These are phyloP conservation scores for Listronotus oregonensis DNA, from an alignment of 1,140 invertebrate genomes.

Conservation along the genomic window DNA sequence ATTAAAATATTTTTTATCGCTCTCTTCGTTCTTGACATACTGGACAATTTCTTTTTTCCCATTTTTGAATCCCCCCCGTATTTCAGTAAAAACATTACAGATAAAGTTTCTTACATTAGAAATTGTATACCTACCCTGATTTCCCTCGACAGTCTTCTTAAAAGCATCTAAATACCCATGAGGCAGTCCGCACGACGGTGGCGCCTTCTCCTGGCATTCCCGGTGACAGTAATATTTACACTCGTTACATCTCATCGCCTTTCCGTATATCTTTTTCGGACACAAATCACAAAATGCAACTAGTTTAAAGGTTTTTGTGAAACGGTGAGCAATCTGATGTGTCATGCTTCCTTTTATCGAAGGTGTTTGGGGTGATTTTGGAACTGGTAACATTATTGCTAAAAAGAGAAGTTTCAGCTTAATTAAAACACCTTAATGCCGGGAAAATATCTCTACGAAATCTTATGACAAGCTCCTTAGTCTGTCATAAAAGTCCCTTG, in stretches of 20 bases:
- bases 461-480: too few relatives aligned
- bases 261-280: slow-evolving; percentile 87
- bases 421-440: too few relatives aligned
- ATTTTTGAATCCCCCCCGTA: too few relatives aligned
- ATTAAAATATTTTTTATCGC: too few relatives aligned
- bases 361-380: slow-evolving; percentile 68
- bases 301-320: slow-evolving; percentile 86
- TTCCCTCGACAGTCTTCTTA: slow-evolving; percentile 60
- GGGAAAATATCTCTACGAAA: too few relatives aligned
- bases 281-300: slow-evolving; percentile 90
- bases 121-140: slow-evolving; percentile 4
- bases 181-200: slow-evolving; percentile 88
- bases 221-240: slow-evolving; percentile 92
- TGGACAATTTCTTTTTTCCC: too few relatives aligned
- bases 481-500: too few relatives aligned
- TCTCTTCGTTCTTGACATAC: too few relatives aligned
- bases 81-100: too few relatives aligned
- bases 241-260: slow-evolving; percentile 87
- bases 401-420: too few relatives aligned
- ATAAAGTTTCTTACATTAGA: too few relatives aligned
- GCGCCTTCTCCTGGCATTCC: slow-evolving; percentile 89
- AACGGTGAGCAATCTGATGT: slow-evolving; percentile 90
- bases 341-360: slow-evolving; percentile 78
- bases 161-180: slow-evolving; percentile 81
- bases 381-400: slow-evolving; percentile 50